Conservation (phyloP, 2,888 invertebrate genomes). For the Terebella lapidaria region DNA sequence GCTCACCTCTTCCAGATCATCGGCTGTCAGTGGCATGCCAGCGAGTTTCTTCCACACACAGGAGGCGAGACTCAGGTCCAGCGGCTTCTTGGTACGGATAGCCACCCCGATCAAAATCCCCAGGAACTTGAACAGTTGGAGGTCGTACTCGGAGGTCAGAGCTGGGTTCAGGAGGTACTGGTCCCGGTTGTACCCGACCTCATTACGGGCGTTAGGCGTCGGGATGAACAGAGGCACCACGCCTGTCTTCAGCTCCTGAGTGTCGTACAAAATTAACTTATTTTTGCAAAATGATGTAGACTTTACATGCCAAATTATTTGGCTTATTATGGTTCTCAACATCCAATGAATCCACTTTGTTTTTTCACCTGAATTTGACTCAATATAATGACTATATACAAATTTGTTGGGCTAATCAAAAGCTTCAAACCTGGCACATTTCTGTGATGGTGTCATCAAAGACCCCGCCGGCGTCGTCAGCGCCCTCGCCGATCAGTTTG, state of each 20-base stretch:
- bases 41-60: constrained; percentile 63
- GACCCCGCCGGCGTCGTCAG: constrained; percentile 67
- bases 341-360: too few relatives aligned
- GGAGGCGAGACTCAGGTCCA: constrained; percentile 63
- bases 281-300: too few relatives aligned
- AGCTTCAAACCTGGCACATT: constrained; percentile 58
- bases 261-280: too few relatives aligned
- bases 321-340: too few relatives aligned
- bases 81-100: constrained; percentile 64
- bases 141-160: constrained; percentile 57
- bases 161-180: constrained; percentile 61
- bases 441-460: constrained; percentile 68
- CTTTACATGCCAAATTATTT: too few relatives aligned
- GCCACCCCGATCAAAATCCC: constrained; percentile 65
- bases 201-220: constrained; percentile 63
- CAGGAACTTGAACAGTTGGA: constrained; percentile 63
- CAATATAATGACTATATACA: too few relatives aligned
- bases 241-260: constrained; percentile 61
- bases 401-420: too few relatives aligned
- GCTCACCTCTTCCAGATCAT: constrained; percentile 62
- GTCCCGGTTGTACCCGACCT: constrained; percentile 63
- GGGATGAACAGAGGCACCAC: constrained; percentile 61
- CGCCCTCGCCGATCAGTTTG: constrained; percentile 65
- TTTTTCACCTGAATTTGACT: too few relatives aligned
- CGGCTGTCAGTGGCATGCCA: constrained; percentile 60